Base-by-base conservation (phyloP, 2,888 invertebrate genomes). In the Nomada hirtipes region DNA sequence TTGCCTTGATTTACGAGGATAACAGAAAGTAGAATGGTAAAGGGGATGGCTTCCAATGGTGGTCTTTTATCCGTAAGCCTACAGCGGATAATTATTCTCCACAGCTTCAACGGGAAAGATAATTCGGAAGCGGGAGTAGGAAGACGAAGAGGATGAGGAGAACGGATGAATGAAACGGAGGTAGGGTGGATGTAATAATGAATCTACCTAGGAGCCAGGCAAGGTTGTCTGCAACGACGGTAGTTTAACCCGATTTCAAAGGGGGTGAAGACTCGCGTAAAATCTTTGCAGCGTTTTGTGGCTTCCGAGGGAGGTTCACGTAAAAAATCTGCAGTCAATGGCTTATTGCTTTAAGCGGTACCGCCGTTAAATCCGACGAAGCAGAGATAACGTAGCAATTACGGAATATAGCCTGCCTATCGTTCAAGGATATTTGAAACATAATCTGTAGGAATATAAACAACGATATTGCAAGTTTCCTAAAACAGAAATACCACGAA, bases 11-110 rank as follows among this genome's bases (percentile, higher is more conserved):
- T 88, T 87, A 85, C 84, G 89, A 87, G 87, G 82, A 77, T 69
- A 79, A 80, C 79, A 65, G 79, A 78, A 68, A 82, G 76, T 67
- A 70, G 72, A 69, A 78, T 70, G 82, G 68, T 68, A 69, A 74
- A 57, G 61, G 82, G 80, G 83, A 76, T 75, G 80, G 70, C 85
- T 86, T 86, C 83, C 86, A 85, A 69, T 85, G 68, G 59, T 84
- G 89, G 87, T 90, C 91, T 91, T 91, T 91, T 91, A 92, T 92
- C 92, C 87, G 88, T 86, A 88, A 90, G 89, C 90, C 90, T 89
- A 90, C 90, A 86, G 88, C 86, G 89, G 91, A 92, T 92, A 92
- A 92, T 92, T 92, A 92, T 92, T 91, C 91, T 89, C 89, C 86
- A 84, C 85, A 85, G 85, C 86, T 84, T 82, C 87, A 89, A 84